phyloP scores from a whole-genome alignment of 2,113 vertebrate genomes.

The Nesogale talazaci region DNA sequence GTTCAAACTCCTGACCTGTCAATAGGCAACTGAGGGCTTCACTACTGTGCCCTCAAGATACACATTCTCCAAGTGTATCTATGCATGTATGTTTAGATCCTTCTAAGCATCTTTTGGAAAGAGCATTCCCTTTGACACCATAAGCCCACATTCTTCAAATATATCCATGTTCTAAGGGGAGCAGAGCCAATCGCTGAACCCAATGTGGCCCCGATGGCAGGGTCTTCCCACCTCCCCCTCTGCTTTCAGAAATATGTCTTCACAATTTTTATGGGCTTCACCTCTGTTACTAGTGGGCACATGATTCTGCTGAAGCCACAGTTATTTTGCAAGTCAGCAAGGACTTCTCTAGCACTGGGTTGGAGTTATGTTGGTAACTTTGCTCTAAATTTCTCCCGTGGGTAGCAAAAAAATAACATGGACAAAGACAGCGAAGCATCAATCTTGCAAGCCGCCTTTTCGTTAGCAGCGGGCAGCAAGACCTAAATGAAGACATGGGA shows the following conservation, averaged over 20 bases:
- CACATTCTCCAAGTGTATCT: not conserved
- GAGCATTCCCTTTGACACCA: not conserved
- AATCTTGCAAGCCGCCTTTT: slow-evolving; percentile 71
- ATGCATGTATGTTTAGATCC: not conserved
- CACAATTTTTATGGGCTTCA: slow-evolving; percentile 69
- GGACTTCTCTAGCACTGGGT: slow-evolving; percentile 70
- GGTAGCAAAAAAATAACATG: slow-evolving; percentile 69
- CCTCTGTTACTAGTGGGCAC: slow-evolving; percentile 74
- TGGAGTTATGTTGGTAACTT: slow-evolving; percentile 77
- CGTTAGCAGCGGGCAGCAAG: slow-evolving; percentile 27
- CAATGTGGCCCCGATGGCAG: not conserved
- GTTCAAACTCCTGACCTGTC: not conserved
- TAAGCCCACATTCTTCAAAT: not conserved
- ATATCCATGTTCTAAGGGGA: not conserved
- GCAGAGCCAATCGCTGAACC: not conserved
- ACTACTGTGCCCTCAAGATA: not conserved
- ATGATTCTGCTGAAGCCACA: slow-evolving; percentile 68
- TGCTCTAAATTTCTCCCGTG: slow-evolving; percentile 76
- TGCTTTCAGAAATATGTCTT: slow-evolving; percentile 22
- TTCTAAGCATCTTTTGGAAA: not conserved
- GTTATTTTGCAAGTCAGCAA: slow-evolving; percentile 81
- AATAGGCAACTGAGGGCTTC: not conserved
- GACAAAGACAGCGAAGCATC: slow-evolving; percentile 51
- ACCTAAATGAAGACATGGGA: slow-evolving; percentile 60
- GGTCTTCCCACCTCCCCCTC: not conserved